These are phyloP conservation scores for Agapornis roseicollis DNA, from an alignment of 2,113 vertebrate species.

Conservation along the genomic window DNA sequence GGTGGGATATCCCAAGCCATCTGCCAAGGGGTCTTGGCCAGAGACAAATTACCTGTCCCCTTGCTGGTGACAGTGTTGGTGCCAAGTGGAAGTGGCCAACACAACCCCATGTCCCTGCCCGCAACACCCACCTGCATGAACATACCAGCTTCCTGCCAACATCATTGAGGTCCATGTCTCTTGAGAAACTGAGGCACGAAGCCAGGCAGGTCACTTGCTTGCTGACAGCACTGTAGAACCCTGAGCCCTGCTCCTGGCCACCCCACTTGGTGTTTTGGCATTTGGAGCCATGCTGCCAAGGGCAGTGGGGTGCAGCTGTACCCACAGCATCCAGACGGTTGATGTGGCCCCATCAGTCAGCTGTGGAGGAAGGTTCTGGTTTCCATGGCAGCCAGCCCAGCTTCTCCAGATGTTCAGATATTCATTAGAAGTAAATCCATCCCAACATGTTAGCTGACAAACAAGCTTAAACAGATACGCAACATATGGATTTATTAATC, in stretches of 20 bases:
- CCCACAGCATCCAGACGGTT: not conserved
- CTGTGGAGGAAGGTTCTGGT: not conserved
- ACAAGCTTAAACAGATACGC: slow-evolving; percentile 4
- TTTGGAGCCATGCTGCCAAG: not conserved
- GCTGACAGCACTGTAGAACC: fast-evolving
- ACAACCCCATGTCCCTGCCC: fast-evolving
- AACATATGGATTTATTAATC: slow-evolving; percentile 51
- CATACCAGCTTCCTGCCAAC: not conserved
- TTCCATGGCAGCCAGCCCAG: slow-evolving; percentile 41
- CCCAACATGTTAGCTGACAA: slow-evolving; percentile 9
- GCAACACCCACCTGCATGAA: fast-evolving
- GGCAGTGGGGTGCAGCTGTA: not conserved
- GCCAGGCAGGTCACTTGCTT: not conserved
- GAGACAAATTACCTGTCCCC: not conserved
- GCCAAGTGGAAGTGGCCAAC: not conserved
- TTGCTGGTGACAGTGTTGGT: fast-evolving
- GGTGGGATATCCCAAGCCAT: not conserved
- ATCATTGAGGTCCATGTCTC: not conserved
- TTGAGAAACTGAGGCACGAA: not conserved
- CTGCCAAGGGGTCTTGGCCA: not conserved
- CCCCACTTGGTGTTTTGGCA: fast-evolving
- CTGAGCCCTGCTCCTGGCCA: not conserved
- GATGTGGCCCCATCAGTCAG: fast-evolving
- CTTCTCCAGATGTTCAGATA: not conserved
- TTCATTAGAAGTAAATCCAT: slow-evolving; percentile 34